A percentile compares a stretch with the other conserved stretches of the same genome.
phyloP scores from a whole-genome alignment of 2,113 vertebrate species.

The Psittacula cyanocephala region DNA sequence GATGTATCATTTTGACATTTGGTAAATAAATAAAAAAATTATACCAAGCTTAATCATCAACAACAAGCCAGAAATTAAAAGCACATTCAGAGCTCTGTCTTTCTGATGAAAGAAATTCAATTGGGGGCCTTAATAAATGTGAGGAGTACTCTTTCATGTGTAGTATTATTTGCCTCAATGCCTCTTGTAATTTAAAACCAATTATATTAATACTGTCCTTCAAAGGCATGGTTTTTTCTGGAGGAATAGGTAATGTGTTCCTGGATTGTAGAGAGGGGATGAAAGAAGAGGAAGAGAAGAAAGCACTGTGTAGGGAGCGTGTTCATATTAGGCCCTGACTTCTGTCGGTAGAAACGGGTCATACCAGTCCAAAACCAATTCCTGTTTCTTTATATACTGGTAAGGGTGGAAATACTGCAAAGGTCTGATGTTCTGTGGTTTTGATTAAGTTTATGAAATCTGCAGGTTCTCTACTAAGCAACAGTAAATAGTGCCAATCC shows the following conservation, averaged over 20 bases:
- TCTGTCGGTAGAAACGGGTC: background rate
- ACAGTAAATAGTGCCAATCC: background rate
- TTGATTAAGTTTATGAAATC: background rate
- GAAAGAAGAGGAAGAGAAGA: background rate
- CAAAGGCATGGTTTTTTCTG: background rate
- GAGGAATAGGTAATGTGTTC: background rate
- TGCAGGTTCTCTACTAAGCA: background rate
- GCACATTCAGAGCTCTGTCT: background rate
- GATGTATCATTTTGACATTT: background rate
- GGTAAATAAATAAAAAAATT: background rate
- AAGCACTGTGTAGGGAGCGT: rapidly evolving
- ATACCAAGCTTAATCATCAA: background rate
- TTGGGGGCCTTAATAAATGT: background rate
- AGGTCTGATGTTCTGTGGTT: background rate
- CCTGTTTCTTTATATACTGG: background rate
- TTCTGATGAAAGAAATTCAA: background rate
- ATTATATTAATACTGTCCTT: background rate
- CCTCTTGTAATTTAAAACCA: background rate
- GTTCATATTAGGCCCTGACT: background rate
- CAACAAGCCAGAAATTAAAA: background rate
- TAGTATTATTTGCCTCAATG: background rate
- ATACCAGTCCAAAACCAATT: background rate
- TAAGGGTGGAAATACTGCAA: background rate
- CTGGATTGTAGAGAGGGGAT: background rate
- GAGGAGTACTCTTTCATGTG: background rate